Conservation (phyloP, 2,113 vertebrate species). For the Perccottus glenii region DNA sequence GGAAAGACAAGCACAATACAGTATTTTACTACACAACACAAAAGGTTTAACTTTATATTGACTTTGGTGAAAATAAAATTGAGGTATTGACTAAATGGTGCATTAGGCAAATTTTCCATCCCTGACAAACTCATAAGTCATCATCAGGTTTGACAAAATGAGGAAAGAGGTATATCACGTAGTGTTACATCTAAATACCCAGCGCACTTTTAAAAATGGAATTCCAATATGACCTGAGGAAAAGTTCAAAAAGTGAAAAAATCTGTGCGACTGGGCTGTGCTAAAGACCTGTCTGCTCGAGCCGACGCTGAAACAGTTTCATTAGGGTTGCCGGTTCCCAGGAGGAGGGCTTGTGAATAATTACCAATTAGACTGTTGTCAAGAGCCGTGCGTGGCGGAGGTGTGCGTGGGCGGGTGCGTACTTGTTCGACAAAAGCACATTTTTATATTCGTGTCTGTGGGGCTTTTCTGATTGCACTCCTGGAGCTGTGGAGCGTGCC, state of each 20-base stretch:
- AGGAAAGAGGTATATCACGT: too few relatives aligned
- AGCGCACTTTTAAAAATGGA: too few relatives aligned
- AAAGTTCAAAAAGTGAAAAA: neutral
- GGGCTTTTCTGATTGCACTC: conserved; percentile 63
- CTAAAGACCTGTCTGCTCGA: conserved; percentile 54
- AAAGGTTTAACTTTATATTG: too few relatives aligned
- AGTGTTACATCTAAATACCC: too few relatives aligned
- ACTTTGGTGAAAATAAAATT: too few relatives aligned
- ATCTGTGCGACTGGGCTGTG: neutral
- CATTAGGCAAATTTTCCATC: too few relatives aligned
- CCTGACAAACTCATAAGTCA: too few relatives aligned
- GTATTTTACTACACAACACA: too few relatives aligned
- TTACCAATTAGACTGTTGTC: conserved; percentile 78
- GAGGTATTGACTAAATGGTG: too few relatives aligned
- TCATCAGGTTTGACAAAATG: too few relatives aligned
- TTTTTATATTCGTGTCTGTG: conserved; percentile 14
- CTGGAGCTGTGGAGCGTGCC: conserved; percentile 73
- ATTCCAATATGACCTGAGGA: neutral
- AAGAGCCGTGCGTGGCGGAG: conserved; percentile 46
- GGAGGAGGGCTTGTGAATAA: conserved; percentile 71
- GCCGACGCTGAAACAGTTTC: conserved; percentile 63
- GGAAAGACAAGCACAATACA: too few relatives aligned
- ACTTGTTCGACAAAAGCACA: conserved; percentile 49
- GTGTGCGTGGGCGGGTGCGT: conserved; percentile 31
- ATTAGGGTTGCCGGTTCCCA: conserved; percentile 63